Conservation (phyloP, 2,797 vertebrate species). For the Dermochelys coriacea region DNA sequence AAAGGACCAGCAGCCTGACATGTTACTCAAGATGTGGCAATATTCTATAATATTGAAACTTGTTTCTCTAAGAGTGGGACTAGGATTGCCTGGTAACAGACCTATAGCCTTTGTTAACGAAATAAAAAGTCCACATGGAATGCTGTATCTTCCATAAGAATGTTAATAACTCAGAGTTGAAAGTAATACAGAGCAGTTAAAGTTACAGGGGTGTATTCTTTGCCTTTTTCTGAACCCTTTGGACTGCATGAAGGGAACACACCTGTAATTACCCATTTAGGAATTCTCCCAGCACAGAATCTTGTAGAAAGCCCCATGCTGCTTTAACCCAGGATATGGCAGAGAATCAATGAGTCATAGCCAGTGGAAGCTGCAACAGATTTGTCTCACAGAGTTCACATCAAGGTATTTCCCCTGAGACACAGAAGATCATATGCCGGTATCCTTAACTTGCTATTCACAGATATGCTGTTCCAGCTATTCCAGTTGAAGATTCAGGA, state of each 20-base stretch:
- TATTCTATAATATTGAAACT: background rate
- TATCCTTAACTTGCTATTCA: background rate
- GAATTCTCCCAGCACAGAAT: background rate
- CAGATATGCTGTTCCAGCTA: background rate
- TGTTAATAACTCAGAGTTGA: background rate
- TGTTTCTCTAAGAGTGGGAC: background rate
- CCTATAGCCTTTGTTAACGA: fast-evolving
- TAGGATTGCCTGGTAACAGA: fast-evolving
- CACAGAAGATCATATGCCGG: background rate
- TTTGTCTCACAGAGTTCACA: background rate
- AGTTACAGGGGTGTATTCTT: fast-evolving
- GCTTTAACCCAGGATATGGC: background rate
- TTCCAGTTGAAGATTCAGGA: background rate
- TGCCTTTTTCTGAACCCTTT: background rate
- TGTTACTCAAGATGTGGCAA: background rate
- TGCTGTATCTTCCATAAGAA: fast-evolving
- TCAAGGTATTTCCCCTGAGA: background rate
- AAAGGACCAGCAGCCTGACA: background rate
- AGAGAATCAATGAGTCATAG: background rate
- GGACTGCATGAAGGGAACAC: background rate
- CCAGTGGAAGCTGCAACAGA: background rate
- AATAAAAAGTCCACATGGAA: fast-evolving
- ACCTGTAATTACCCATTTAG: background rate
- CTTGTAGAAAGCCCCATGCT: background rate
- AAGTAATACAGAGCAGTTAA: background rate